Percentiles rank a stretch among this genome's conserved stretches.
These are phyloP conservation scores for Anthophora plumipes DNA, from an alignment of 2,888 invertebrate species.

Conservation along the genomic window DNA sequence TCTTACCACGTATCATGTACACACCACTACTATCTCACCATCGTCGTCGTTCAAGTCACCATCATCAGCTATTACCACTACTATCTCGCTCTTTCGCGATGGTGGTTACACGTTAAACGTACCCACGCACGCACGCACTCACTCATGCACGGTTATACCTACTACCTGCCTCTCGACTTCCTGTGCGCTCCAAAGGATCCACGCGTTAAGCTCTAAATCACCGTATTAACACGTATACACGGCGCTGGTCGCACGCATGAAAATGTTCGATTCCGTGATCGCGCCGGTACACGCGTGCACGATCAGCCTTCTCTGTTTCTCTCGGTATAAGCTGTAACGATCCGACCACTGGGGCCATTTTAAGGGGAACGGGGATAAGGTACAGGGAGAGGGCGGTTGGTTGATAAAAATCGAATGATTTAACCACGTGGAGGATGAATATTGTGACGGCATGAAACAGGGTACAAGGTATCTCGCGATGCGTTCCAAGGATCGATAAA, in stretches of 20 bases:
- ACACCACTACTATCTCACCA: slow-evolving; percentile 10
- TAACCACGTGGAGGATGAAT: slow-evolving; percentile 71
- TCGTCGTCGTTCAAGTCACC: neutral
- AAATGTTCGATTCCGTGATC: slow-evolving; percentile 69
- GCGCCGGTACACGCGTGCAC: slow-evolving; percentile 37
- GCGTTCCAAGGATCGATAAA: slow-evolving; percentile 72
- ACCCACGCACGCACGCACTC: slow-evolving; percentile 64
- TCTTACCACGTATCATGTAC: slow-evolving; percentile 69
- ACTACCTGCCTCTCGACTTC: slow-evolving; percentile 47
- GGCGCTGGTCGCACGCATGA: slow-evolving; percentile 73
- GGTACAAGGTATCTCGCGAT: slow-evolving; percentile 72
- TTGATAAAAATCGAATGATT: slow-evolving; percentile 76
- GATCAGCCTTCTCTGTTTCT: slow-evolving; percentile 10
- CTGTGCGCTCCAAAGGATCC: slow-evolving; percentile 50
- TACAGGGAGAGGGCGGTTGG: slow-evolving; percentile 23
- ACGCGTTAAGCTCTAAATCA: slow-evolving; percentile 76
- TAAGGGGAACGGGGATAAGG: slow-evolving; percentile 21
- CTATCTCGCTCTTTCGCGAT: neutral
- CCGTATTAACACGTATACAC: slow-evolving; percentile 75
- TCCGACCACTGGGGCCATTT: neutral
- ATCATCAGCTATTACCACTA: slow-evolving; percentile 13
- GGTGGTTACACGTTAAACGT: slow-evolving; percentile 39
- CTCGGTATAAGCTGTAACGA: slow-evolving; percentile 25
- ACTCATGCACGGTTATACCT: slow-evolving; percentile 54
- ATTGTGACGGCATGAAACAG: slow-evolving; percentile 73